Percentiles rank a stretch among this genome's conserved stretches.
These are phyloP conservation scores for Chrysolina haemoptera DNA, from an alignment of 2,888 invertebrate genomes.

Conservation along the genomic window DNA sequence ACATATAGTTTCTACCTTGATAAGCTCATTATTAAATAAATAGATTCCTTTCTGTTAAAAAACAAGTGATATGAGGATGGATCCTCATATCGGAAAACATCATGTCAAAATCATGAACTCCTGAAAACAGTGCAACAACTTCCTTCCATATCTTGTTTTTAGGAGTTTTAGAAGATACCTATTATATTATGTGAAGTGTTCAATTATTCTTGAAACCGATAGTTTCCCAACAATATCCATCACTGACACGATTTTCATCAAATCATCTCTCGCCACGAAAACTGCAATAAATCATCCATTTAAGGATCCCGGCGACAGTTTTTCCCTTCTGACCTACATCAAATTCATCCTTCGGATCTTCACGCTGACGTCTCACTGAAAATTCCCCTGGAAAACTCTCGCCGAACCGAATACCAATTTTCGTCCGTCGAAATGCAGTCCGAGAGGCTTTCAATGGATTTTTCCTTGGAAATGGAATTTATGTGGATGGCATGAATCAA, in stretches of 20 bases:
- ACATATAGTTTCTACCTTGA: no score
- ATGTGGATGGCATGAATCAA: constrained; percentile 41
- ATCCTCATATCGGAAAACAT: no score
- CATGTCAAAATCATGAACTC: no score
- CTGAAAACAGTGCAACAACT: no score
- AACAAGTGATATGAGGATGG: no score
- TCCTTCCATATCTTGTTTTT: no score
- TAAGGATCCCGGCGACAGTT: constrained; percentile 25
- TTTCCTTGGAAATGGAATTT: constrained; percentile 41
- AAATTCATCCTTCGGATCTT: constrained; percentile 16
- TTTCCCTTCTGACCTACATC: constrained; percentile 34
- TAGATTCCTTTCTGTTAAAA: no score
- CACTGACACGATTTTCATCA: constrained; percentile 17
- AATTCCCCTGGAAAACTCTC: constrained; percentile 21
- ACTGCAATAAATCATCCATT: constrained; percentile 30
- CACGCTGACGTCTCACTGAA: constrained; percentile 28
- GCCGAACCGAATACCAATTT: constrained; percentile 26
- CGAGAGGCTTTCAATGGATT: constrained; percentile 21
- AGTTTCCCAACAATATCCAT: constrained; percentile 5
- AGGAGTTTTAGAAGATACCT: neutral
- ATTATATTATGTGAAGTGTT: neutral
- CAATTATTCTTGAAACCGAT: neutral
- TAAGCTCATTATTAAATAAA: no score
- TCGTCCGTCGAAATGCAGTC: neutral
- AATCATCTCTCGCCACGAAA: neutral